Evolutionary conservation across 1,140 invertebrate genomes (phyloP).

Genomic region (Drosophila tristis): DNA sequence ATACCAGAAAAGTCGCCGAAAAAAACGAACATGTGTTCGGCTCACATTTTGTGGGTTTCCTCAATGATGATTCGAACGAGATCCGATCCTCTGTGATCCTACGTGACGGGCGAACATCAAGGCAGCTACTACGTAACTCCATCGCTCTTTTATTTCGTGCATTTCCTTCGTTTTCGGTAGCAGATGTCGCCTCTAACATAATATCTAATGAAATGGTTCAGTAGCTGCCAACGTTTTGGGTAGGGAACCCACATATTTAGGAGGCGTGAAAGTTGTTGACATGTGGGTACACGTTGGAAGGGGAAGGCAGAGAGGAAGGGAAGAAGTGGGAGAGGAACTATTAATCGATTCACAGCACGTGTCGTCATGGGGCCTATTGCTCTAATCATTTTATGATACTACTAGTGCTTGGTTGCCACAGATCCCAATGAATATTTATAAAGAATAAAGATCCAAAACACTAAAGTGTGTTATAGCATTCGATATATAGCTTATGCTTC

Average conservation of each 20-base stretch:
- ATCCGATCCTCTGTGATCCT: conserved; percentile 43
- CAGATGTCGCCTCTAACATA: conserved; percentile 54
- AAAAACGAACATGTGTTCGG: conserved; percentile 50
- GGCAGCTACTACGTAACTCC: conserved; percentile 41
- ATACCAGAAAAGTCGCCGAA: neutral
- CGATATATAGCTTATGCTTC: no score
- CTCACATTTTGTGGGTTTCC: conserved; percentile 72
- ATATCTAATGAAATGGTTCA: conserved; percentile 68
- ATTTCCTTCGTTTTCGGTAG: conserved; percentile 30
- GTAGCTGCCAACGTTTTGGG: conserved; percentile 38
- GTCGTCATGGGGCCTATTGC: conserved; percentile 23
- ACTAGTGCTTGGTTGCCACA: neutral
- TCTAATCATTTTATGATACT: conserved; percentile 16
- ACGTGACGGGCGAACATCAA: conserved; percentile 77
- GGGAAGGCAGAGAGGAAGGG: neutral
- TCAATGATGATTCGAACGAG: conserved; percentile 30
- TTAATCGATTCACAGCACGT: conserved; percentile 45
- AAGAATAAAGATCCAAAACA: neutral
- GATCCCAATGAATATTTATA: neutral
- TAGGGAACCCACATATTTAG: conserved; percentile 59
- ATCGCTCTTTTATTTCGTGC: conserved; percentile 42
- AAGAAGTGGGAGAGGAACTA: neutral
- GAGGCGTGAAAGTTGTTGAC: conserved; percentile 70
- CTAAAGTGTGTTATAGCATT: neutral
- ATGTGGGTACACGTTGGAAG: conserved; percentile 50